A percentile compares a stretch with the other conserved stretches of the same genome.
Evolutionary conservation across 2,113 vertebrate genomes (phyloP).

Genomic region (Dasyornis broadbenti): DNA sequence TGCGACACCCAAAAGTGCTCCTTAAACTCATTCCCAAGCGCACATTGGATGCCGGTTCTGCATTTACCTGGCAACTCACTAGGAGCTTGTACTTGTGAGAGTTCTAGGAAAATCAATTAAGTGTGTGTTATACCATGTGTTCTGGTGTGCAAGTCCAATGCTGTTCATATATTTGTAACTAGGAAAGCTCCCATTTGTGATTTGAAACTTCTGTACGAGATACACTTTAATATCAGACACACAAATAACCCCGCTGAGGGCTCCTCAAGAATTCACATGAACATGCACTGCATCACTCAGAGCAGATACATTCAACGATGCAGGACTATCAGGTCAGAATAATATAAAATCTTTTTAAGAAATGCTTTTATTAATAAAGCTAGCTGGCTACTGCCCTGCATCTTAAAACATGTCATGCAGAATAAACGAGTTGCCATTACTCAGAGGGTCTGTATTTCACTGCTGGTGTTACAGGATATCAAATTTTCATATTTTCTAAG

Average conservation of each 20-base stretch:
- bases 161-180: not conserved
- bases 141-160: accelerated
- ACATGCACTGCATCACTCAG: accelerated
- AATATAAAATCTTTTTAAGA: not conserved
- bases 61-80: not conserved
- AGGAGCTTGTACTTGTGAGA: not conserved
- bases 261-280: not conserved
- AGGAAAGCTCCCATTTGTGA: not conserved
- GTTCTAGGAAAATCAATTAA: not conserved
- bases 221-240: not conserved
- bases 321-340: not conserved
- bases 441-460: not conserved
- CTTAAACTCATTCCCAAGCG: not conserved
- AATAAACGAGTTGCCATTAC: not conserved
- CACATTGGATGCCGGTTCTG: accelerated
- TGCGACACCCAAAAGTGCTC: accelerated
- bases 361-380: not conserved
- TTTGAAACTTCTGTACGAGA: accelerated
- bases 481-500: not conserved
- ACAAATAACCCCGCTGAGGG: not conserved
- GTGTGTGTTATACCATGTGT: accelerated
- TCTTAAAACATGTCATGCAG: not conserved
- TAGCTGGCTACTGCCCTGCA: not conserved
- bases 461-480: not conserved
- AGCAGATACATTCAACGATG: not conserved